Conservation (phyloP, 2,113 vertebrate genomes). For the Hyperopisus bebe region DNA sequence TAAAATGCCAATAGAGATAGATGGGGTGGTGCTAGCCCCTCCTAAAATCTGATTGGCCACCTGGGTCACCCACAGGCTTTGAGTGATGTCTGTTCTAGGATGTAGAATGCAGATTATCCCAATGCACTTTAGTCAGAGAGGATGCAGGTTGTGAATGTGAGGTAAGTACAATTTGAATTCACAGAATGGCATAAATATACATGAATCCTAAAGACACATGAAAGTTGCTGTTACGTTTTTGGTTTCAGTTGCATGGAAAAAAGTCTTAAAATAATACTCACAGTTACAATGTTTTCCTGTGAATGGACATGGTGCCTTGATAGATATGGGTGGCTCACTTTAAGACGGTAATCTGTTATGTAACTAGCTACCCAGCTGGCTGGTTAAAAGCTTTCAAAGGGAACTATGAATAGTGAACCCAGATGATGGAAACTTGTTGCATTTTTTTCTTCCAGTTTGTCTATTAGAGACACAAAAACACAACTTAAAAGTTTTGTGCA, state of each 20-base stretch:
- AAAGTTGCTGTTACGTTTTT: background rate
- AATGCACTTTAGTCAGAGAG: background rate
- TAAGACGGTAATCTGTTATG: background rate
- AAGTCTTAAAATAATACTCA: background rate
- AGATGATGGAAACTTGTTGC: background rate
- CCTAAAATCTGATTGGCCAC: background rate
- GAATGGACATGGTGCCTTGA: background rate
- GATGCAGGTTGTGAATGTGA: too few relatives aligned
- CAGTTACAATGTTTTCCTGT: background rate
- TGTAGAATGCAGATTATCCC: background rate
- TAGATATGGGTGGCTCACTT: background rate
- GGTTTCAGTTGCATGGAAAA: background rate
- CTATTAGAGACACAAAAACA: background rate
- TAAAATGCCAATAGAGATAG: background rate
- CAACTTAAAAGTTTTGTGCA: background rate
- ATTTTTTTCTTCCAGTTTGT: background rate
- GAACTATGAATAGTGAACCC: background rate
- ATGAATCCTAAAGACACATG: too few relatives aligned
- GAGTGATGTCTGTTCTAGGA: background rate
- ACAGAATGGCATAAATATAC: too few relatives aligned
- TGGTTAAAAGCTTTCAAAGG: background rate
- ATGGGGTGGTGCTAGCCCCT: background rate
- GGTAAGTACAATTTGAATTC: too few relatives aligned
- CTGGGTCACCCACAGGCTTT: background rate
- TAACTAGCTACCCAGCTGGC: background rate